Conservation (phyloP, 2,113 vertebrate genomes). For the Actenoides lindsayi region DNA sequence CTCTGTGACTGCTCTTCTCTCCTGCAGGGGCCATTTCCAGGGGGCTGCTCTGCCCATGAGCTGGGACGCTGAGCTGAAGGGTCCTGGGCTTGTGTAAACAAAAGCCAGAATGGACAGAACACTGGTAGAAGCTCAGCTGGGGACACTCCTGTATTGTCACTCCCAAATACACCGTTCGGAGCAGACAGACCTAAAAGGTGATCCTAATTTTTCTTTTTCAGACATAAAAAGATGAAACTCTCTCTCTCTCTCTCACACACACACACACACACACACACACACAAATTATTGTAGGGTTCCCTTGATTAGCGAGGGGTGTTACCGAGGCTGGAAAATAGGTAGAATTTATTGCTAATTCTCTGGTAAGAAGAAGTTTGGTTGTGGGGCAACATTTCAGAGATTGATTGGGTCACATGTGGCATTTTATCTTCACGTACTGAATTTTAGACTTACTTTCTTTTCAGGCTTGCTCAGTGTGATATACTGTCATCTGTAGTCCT, state of each 20-base stretch:
- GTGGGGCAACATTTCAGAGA: neutral
- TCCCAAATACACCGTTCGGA: neutral
- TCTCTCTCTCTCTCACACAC: no score
- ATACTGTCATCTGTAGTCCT: neutral
- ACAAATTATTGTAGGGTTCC: neutral
- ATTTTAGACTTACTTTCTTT: neutral
- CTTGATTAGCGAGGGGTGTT: neutral
- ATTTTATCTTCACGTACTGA: neutral
- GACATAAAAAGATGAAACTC: neutral
- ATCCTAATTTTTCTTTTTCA: neutral
- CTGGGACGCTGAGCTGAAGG: neutral
- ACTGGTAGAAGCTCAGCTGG: neutral
- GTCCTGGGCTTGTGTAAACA: accelerated
- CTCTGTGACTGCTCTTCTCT: neutral
- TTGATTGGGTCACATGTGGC: neutral
- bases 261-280: no score
- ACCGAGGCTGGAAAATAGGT: neutral
- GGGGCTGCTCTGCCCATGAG: neutral
- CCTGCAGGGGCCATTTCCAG: neutral
- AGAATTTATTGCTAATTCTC: neutral
- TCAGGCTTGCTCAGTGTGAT: neutral
- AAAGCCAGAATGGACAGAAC: neutral
- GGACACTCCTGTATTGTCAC: neutral
- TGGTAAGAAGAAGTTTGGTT: neutral
- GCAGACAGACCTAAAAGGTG: neutral